These are phyloP conservation scores for Drosophila gaucha DNA, from an alignment of 2,888 invertebrate species.

Conservation along the genomic window DNA sequence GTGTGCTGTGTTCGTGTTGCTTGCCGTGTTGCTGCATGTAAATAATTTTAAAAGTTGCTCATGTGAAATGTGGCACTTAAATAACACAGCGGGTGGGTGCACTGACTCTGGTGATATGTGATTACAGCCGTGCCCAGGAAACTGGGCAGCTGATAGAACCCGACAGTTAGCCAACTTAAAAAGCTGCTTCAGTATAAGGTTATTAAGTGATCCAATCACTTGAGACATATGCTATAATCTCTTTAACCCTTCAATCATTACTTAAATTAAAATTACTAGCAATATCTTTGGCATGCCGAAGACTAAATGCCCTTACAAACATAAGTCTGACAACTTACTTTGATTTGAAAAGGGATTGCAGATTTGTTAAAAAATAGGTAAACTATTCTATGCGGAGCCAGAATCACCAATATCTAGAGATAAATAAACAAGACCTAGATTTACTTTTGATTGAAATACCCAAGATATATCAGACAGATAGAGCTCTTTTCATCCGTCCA, in stretches of 20 bases:
- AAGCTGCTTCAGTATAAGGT: constrained; percentile 12
- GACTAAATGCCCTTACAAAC: too few species aligned
- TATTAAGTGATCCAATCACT: constrained; percentile 32
- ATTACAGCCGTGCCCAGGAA: constrained; percentile 27
- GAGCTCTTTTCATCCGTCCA: too few species aligned
- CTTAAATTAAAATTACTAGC: background rate
- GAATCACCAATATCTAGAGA: background rate
- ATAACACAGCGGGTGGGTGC: constrained; percentile 71
- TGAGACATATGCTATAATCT: constrained; percentile 9
- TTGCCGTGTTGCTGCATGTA: constrained; percentile 61
- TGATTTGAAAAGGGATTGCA: too few species aligned
- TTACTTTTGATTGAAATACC: too few species aligned
- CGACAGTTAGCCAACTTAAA: constrained; percentile 17
- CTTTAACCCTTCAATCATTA: background rate
- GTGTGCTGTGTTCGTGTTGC: constrained; percentile 12
- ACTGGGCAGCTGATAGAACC: constrained; percentile 23
- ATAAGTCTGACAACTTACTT: background rate
- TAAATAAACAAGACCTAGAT: background rate
- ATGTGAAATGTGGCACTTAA: constrained; percentile 79
- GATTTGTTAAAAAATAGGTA: too few species aligned
- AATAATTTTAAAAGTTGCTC: constrained; percentile 76
- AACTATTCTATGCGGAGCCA: too few species aligned
- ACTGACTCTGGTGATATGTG: constrained; percentile 27
- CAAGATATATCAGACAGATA: too few species aligned
- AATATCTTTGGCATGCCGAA: background rate